Percentiles rank a stretch among this genome's conserved stretches.
Evolutionary conservation across 2,113 vertebrate genomes (phyloP).

Genomic region (Circaetus gallicus): DNA sequence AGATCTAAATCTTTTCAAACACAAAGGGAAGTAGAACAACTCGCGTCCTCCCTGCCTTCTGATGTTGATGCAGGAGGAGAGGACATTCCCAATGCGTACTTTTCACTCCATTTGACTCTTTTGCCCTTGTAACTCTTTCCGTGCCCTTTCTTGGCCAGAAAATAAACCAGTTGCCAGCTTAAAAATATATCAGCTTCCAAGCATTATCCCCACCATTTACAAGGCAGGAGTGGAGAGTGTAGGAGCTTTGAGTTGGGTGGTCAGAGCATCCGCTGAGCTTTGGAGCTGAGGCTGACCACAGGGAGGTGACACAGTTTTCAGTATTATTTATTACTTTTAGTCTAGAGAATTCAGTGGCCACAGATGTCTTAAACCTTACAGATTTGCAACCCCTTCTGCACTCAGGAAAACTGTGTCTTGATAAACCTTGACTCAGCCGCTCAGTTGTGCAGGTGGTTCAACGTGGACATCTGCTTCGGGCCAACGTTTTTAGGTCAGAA

Average conservation of each 20-base stretch:
- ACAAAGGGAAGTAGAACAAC: constrained; percentile 5
- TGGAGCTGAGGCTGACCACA: background rate
- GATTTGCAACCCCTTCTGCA: background rate
- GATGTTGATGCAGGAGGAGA: background rate
- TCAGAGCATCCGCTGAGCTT: background rate
- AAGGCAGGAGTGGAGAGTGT: background rate
- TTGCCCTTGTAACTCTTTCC: background rate
- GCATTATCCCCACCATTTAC: background rate
- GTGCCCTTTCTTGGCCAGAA: background rate
- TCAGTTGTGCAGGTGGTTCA: background rate
- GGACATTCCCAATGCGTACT: background rate
- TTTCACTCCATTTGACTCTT: background rate
- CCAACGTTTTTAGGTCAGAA: background rate
- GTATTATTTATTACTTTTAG: background rate
- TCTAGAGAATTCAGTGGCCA: background rate
- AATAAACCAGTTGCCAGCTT: background rate
- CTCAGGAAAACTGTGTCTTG: background rate
- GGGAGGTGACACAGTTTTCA: background rate
- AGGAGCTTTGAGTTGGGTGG: background rate
- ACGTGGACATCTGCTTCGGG: accelerated
- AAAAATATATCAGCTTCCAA: background rate
- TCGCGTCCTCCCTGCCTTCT: background rate
- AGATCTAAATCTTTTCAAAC: constrained; percentile 24
- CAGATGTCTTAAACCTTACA: background rate
- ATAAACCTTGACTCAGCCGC: background rate